Conservation (phyloP, 1,140 invertebrate genomes). For the Chironomus striatipennis region DNA sequence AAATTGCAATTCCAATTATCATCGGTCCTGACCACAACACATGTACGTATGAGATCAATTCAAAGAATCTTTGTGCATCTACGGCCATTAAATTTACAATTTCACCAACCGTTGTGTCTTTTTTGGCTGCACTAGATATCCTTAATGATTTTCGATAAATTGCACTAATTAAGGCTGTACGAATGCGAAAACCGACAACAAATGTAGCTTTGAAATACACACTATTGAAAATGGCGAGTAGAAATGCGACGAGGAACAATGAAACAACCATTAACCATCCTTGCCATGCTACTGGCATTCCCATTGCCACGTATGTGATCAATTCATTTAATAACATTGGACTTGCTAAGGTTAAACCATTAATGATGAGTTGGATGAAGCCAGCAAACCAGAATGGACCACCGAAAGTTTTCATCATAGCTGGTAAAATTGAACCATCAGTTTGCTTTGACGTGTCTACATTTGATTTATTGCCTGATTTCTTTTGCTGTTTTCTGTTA, state of each 20-base stretch:
- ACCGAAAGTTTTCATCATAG: constrained; percentile 65
- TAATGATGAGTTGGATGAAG: constrained; percentile 68
- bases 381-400: constrained; percentile 68
- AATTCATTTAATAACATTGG: constrained; percentile 58
- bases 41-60: constrained; percentile 11
- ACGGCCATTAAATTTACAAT: constrained; percentile 17
- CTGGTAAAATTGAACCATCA: constrained; percentile 57
- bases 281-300: constrained; percentile 53
- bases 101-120: constrained; percentile 17
- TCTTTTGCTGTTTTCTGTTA: not conserved
- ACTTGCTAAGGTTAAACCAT: constrained; percentile 74
- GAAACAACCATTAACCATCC: constrained; percentile 76
- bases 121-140: not conserved
- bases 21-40: constrained; percentile 41
- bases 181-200: not conserved
- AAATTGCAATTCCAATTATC: constrained; percentile 46
- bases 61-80: constrained; percentile 17
- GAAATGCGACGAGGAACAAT: constrained; percentile 73
- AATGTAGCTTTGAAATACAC: not conserved
- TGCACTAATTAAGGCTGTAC: not conserved
- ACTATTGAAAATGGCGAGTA: constrained; percentile 44
- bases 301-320: constrained; percentile 31
- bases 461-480: constrained; percentile 29
- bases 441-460: constrained; percentile 59
- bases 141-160: constrained; percentile 4